A percentile compares a stretch with the other conserved stretches of the same genome.
These are phyloP conservation scores for Aptenodytes forsteri DNA, from an alignment of 2,113 vertebrate species.

Conservation along the genomic window DNA sequence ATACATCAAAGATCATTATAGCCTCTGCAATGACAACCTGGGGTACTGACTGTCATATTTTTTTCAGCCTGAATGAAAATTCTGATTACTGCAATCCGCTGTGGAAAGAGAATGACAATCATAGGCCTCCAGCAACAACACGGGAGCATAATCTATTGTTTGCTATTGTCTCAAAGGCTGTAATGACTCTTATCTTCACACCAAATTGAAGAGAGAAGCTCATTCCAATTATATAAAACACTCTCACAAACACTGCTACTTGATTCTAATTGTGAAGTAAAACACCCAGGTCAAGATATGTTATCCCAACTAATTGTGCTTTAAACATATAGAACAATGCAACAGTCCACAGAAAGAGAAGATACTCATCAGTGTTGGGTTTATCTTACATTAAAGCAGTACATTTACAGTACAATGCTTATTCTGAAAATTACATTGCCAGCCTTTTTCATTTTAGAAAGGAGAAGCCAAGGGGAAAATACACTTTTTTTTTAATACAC, in stretches of 20 bases:
- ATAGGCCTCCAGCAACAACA: constrained; percentile 60
- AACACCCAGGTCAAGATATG: constrained; percentile 40
- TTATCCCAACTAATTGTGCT: constrained; percentile 55
- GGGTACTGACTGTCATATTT: not conserved
- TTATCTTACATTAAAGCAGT: constrained; percentile 44
- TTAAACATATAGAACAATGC: constrained; percentile 2
- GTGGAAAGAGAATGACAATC: constrained; percentile 52
- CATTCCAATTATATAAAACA: constrained; percentile 52
- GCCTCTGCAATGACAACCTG: not conserved
- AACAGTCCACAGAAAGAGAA: constrained; percentile 16
- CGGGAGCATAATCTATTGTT: constrained; percentile 61
- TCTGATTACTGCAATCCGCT: constrained; percentile 63
- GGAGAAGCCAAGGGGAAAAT: not conserved
- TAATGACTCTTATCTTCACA: constrained; percentile 57
- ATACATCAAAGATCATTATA: constrained; percentile 30
- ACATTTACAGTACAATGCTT: not conserved
- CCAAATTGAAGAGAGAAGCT: constrained; percentile 57
- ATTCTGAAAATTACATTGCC: not conserved
- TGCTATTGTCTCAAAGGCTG: constrained; percentile 38
- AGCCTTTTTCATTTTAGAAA: not conserved
- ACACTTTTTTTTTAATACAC: not conserved
- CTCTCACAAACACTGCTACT: constrained; percentile 17
- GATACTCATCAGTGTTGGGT: constrained; percentile 4
- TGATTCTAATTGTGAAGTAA: constrained; percentile 62
- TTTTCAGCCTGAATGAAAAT: constrained; percentile 68